phyloP scores from a whole-genome alignment of 2,113 vertebrate genomes.

The Kryptolebias marmoratus region DNA sequence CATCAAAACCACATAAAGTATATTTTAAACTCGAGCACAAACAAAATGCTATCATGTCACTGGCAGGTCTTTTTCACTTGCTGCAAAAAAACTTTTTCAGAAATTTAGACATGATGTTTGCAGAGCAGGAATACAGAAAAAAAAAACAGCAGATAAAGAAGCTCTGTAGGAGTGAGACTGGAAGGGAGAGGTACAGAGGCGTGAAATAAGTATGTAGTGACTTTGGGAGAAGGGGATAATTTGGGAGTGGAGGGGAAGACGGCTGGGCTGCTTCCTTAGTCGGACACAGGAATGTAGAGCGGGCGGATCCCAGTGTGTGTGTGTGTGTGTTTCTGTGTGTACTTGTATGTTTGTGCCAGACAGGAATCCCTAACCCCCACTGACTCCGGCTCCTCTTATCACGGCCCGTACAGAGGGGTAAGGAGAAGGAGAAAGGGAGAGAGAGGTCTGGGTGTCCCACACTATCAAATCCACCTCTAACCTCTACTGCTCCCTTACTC shows the following conservation, averaged over 20 bases:
- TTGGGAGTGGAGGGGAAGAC: slow-evolving; percentile 79
- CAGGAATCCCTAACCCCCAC: slow-evolving; percentile 83
- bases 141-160: slow-evolving; percentile 22
- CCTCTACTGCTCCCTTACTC: slow-evolving; percentile 46
- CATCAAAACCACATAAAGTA: slow-evolving; percentile 2
- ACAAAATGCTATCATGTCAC: slow-evolving; percentile 23
- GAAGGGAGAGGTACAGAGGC: slow-evolving; percentile 57
- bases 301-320: slow-evolving; percentile 79
- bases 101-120: slow-evolving; percentile 21
- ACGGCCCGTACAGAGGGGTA: slow-evolving; percentile 66
- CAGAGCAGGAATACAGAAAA: slow-evolving; percentile 17
- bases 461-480: slow-evolving; percentile 69
- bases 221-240: slow-evolving; percentile 77
- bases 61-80: slow-evolving; percentile 14
- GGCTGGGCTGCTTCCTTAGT: slow-evolving; percentile 79
- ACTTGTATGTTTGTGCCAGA: slow-evolving; percentile 78
- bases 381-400: slow-evolving; percentile 82
- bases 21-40: neutral
- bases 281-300: slow-evolving; percentile 82
- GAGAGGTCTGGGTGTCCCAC: slow-evolving; percentile 55
- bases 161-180: slow-evolving; percentile 55
- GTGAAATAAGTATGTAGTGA: slow-evolving; percentile 70
- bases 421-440: slow-evolving; percentile 29
- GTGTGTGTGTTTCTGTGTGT: slow-evolving; percentile 73
- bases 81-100: slow-evolving; percentile 22